phyloP scores from a whole-genome alignment of 2,113 vertebrate genomes.

The Gavia stellata region DNA sequence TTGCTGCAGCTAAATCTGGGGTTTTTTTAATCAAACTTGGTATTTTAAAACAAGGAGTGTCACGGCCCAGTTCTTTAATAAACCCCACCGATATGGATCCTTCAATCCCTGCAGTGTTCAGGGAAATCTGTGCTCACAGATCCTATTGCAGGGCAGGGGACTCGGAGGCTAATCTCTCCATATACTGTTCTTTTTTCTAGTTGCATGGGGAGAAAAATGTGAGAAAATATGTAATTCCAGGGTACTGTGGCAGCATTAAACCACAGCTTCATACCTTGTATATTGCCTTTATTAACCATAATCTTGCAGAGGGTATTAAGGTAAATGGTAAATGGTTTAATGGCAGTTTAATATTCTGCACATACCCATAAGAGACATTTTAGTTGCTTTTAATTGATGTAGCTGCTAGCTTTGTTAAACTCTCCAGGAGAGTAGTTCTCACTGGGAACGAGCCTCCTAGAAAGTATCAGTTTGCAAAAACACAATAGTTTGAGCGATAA shows the following conservation, averaged over 20 bases:
- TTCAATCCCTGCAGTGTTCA: background rate
- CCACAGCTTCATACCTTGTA: background rate
- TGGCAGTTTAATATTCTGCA: slow-evolving; percentile 31
- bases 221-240: slow-evolving; percentile 20
- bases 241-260: background rate
- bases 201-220: background rate
- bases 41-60: background rate
- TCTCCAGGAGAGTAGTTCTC: slow-evolving; percentile 57
- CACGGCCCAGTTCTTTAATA: background rate
- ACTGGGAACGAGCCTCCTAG: slow-evolving; percentile 48
- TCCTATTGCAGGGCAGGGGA: background rate
- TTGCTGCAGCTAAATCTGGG: background rate
- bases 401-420: slow-evolving; percentile 53
- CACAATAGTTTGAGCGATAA: slow-evolving; percentile 26
- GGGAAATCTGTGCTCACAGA: background rate
- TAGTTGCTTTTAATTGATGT: slow-evolving; percentile 50
- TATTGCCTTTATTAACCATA: background rate
- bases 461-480: slow-evolving; percentile 63
- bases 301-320: background rate
- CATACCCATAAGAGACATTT: slow-evolving; percentile 29
- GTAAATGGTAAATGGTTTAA: background rate
- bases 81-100: background rate
- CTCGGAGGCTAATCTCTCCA: background rate
- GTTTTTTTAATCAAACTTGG: background rate
- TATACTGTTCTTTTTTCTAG: background rate